Evolutionary conservation across 2,888 invertebrate genomes (phyloP).

Genomic region (Unio delphinus): DNA sequence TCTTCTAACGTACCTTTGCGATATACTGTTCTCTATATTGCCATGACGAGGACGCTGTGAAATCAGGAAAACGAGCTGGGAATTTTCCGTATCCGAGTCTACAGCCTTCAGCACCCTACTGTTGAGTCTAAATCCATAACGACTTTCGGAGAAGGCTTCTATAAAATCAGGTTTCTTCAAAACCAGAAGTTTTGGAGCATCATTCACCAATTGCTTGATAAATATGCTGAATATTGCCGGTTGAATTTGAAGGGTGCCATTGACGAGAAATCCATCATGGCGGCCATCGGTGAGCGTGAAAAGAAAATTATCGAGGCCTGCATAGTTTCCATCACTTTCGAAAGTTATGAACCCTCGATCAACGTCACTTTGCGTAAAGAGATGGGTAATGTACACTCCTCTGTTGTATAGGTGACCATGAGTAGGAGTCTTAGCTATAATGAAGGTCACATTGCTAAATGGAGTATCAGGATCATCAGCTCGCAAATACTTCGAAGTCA

Average conservation of each 20-base stretch:
- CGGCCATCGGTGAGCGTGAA: constrained; percentile 64
- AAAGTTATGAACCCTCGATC: constrained; percentile 65
- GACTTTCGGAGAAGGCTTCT: constrained; percentile 54
- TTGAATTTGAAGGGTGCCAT: constrained; percentile 58
- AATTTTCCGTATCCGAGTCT: constrained; percentile 58
- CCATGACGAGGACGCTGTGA: constrained; percentile 61
- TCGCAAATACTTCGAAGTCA: constrained; percentile 57
- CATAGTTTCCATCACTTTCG: constrained; percentile 55
- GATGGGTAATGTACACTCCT: constrained; percentile 45
- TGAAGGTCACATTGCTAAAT: constrained; percentile 60
- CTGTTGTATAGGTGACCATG: constrained; percentile 62
- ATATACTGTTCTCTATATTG: constrained; percentile 63
- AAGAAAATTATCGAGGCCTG: constrained; percentile 62
- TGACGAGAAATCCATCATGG: constrained; percentile 63
- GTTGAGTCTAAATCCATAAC: constrained; percentile 62
- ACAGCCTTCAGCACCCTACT: constrained; percentile 58
- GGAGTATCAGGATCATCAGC: constrained; percentile 65
- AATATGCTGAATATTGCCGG: constrained; percentile 65
- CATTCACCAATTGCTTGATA: constrained; percentile 62
- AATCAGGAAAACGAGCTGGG: constrained; percentile 62
- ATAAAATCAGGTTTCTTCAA: constrained; percentile 58
- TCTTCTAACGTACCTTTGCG: constrained; percentile 61
- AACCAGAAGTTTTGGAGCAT: constrained; percentile 63
- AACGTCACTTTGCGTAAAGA: constrained; percentile 68
- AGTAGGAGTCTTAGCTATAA: constrained; percentile 66